phyloP scores from a whole-genome alignment of 2,888 invertebrate species.

The Balanococcus diminutus region DNA sequence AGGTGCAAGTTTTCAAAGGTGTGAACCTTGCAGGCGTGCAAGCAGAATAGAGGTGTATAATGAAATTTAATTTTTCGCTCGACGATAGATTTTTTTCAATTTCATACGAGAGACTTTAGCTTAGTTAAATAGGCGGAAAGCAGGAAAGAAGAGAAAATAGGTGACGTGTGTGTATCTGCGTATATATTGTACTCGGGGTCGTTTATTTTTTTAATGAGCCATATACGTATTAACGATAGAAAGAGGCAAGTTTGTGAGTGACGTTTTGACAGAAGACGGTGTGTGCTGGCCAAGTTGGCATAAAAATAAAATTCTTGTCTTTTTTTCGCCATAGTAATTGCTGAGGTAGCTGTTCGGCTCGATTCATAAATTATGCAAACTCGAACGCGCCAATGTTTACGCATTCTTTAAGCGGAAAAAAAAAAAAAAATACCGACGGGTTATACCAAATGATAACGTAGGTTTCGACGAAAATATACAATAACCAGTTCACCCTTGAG shows the following conservation, averaged over 20 bases:
- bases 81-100: background rate
- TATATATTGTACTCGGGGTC: background rate
- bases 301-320: background rate
- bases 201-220: constrained; percentile 16
- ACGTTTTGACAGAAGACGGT: constrained; percentile 3
- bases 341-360: background rate
- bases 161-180: background rate
- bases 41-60: background rate
- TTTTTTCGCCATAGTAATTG: background rate
- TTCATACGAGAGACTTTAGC: no score
- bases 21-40: no score
- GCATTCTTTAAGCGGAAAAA: background rate
- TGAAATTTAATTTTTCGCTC: background rate
- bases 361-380: background rate
- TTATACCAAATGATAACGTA: background rate
- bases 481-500: background rate
- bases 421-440: background rate
- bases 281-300: background rate
- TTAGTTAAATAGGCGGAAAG: background rate
- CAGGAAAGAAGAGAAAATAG: background rate
- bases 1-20: background rate
- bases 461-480: background rate
- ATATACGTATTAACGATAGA: background rate
- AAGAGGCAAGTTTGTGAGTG: background rate
- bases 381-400: background rate